Evolutionary conservation across 35 echinoderm and acorn worm species (phyloP).

Genomic region (Anneissia japonica): DNA sequence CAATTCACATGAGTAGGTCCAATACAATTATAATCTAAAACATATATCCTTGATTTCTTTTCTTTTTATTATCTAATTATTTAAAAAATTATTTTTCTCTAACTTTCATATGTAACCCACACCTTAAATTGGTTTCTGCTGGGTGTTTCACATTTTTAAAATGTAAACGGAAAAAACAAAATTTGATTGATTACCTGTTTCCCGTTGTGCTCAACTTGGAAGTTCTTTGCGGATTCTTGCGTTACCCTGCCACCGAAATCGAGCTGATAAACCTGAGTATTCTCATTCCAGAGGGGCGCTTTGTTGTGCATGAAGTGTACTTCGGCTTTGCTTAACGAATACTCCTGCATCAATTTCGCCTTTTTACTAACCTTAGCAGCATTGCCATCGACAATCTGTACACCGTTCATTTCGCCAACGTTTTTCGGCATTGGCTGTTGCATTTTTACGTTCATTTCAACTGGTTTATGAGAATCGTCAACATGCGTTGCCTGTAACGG

Average conservation of each 20-base stretch:
- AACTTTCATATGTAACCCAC: too few relatives aligned
- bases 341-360: conserved; percentile 87
- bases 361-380: not conserved
- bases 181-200: conserved; percentile 70
- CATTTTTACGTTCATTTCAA: not conserved
- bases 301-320: conserved; percentile 97
- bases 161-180: too few relatives aligned
- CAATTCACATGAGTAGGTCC: too few relatives aligned
- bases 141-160: too few relatives aligned
- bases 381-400: not conserved
- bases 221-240: conserved; percentile 98
- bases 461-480: not conserved
- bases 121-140: too few relatives aligned
- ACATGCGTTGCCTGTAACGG: not conserved
- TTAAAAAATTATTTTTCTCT: too few relatives aligned
- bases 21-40: too few relatives aligned
- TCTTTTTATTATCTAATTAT: too few relatives aligned
- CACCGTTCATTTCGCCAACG: not conserved
- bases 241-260: conserved; percentile 97
- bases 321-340: conserved; percentile 63
- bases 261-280: conserved; percentile 92
- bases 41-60: too few relatives aligned
- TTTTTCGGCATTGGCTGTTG: not conserved
- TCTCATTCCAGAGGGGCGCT: conserved; percentile 95
- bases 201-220: conserved; percentile 88